phyloP scores from a whole-genome alignment of 2,888 invertebrate species.

The Drosophila austrosaltans region DNA sequence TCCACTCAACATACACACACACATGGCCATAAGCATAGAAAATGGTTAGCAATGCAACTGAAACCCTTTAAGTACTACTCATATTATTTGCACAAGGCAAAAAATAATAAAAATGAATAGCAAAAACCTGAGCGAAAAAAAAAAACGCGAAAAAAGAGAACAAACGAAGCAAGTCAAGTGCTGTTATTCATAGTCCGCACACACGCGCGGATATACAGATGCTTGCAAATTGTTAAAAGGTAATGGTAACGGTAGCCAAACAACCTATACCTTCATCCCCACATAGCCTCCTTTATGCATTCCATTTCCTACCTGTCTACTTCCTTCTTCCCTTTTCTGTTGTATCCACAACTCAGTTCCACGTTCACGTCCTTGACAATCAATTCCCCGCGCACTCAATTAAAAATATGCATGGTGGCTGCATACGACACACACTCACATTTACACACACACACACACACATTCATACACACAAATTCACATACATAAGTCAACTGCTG shows the following conservation, averaged over 20 bases:
- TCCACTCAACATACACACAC: background rate
- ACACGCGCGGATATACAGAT: conserved; percentile 15
- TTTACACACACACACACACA: conserved; percentile 24
- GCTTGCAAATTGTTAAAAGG: conserved; percentile 70
- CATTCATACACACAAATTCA: conserved; percentile 20
- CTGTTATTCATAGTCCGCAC: conserved; percentile 70
- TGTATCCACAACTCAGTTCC: conserved; percentile 55
- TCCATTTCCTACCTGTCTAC: conserved; percentile 11
- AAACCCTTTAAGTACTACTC: conserved; percentile 65
- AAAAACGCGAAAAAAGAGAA: conserved; percentile 33
- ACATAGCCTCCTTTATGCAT: conserved; percentile 8
- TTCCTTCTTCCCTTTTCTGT: conserved; percentile 1
- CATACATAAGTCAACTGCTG: conserved; percentile 65
- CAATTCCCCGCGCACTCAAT: conserved; percentile 78
- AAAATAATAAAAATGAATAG: background rate
- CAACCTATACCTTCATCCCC: conserved; percentile 47
- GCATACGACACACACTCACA: conserved; percentile 54
- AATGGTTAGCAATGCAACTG: conserved; percentile 30
- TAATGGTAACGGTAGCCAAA: conserved; percentile 68
- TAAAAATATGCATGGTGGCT: conserved; percentile 75
- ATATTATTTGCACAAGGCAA: conserved; percentile 67
- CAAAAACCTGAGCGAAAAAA: background rate
- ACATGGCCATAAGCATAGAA: background rate
- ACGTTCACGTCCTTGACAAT: conserved; percentile 76
- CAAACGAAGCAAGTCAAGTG: conserved; percentile 71